These are phyloP conservation scores for Stegodyphus mimosarum DNA, from an alignment of 1,140 invertebrate species.

Conservation along the genomic window DNA sequence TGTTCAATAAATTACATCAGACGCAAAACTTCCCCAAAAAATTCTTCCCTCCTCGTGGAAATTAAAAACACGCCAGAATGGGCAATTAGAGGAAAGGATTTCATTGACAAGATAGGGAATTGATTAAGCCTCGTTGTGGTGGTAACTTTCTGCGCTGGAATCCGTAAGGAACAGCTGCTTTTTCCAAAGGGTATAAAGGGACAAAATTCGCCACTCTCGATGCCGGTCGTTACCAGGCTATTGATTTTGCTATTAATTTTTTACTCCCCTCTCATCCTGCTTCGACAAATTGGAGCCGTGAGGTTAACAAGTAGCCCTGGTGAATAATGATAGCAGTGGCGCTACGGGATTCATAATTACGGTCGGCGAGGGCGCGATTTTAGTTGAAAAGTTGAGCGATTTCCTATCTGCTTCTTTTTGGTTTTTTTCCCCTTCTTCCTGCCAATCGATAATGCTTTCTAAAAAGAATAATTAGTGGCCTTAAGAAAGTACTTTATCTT, in stretches of 20 bases:
- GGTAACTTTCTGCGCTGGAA: not conserved
- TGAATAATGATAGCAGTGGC: constrained; percentile 56
- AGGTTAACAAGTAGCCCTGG: constrained; percentile 59
- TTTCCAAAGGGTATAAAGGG: constrained; percentile 36
- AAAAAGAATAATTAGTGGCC: constrained; percentile 60
- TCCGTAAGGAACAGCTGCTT: constrained; percentile 26
- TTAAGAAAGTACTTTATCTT: constrained; percentile 60
- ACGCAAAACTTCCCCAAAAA: not conserved
- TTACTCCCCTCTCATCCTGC: constrained; percentile 21
- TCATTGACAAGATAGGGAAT: constrained; percentile 58
- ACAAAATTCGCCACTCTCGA: constrained; percentile 13
- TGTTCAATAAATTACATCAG: constrained; percentile 1
- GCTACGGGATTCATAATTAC: constrained; percentile 59
- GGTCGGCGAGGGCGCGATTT: constrained; percentile 51
- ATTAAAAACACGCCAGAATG: constrained; percentile 24
- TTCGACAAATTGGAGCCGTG: constrained; percentile 60
- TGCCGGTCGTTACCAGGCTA: constrained; percentile 46
- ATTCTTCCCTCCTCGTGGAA: not conserved
- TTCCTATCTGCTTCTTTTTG: constrained; percentile 41
- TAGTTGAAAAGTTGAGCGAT: constrained; percentile 61
- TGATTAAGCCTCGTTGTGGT: constrained; percentile 36
- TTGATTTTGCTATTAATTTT: constrained; percentile 61
- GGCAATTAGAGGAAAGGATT: constrained; percentile 42
- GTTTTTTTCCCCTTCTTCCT: not conserved
- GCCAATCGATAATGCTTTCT: constrained; percentile 52